Evolutionary conservation across 2,888 invertebrate species (phyloP).

Genomic region (Dyspetes luteomarginatus): DNA sequence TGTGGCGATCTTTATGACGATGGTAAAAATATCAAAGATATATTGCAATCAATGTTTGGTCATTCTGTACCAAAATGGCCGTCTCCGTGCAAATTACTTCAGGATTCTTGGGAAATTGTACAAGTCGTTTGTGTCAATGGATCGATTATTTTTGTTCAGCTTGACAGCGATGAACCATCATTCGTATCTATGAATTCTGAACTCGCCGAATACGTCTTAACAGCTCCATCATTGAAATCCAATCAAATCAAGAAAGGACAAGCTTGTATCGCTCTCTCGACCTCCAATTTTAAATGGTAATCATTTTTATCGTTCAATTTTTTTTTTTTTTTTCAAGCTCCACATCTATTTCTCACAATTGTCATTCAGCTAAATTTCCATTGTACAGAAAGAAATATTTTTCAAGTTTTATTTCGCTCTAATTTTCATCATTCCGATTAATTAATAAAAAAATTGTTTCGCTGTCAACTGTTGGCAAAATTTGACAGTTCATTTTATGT

Average conservation of each 20-base stretch:
- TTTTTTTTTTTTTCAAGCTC: conserved; percentile 13
- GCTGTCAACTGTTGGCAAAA: too few species aligned
- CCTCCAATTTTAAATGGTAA: conserved; percentile 91
- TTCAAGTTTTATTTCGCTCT: background rate
- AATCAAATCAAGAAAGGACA: conserved; percentile 85
- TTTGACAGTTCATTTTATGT: too few species aligned
- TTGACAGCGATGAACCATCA: conserved; percentile 86
- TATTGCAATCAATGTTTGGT: conserved; percentile 82
- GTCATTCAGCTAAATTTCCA: background rate
- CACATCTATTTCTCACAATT: background rate
- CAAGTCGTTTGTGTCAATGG: conserved; percentile 88
- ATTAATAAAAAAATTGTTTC: too few species aligned
- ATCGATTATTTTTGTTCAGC: conserved; percentile 90
- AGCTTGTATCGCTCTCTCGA: conserved; percentile 92
- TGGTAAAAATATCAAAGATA: conserved; percentile 86
- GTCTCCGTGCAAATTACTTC: conserved; percentile 66
- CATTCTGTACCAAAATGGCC: conserved; percentile 61
- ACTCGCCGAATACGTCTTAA: conserved; percentile 86
- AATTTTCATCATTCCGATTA: too few species aligned
- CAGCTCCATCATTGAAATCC: conserved; percentile 81
- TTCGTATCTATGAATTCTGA: conserved; percentile 88
- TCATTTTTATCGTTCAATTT: too few species aligned
- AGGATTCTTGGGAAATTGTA: conserved; percentile 71
- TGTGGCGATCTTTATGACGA: conserved; percentile 89
- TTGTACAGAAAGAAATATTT: background rate